A percentile compares a stretch with the other conserved stretches of the same genome.
These are phyloP conservation scores for Acholoe squamosa DNA, from an alignment of 2,888 invertebrate genomes.

Conservation along the genomic window DNA sequence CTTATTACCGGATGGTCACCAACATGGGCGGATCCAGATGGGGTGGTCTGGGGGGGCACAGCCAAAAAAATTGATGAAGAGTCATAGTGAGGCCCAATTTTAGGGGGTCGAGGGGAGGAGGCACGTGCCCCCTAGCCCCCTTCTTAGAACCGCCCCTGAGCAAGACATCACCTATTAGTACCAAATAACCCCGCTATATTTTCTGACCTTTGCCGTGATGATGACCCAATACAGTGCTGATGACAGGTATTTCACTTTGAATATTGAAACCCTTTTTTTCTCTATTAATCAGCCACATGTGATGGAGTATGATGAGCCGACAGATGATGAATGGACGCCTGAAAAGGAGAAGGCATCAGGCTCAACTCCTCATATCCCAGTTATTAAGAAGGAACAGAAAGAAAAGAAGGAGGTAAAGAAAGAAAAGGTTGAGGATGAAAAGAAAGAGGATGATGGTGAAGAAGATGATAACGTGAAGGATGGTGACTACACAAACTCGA, in stretches of 20 bases:
- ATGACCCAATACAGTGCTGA: too few relatives aligned
- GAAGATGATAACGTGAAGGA: constrained; percentile 2
- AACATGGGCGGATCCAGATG: too few relatives aligned
- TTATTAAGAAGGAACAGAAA: not conserved
- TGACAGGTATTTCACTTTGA: too few relatives aligned
- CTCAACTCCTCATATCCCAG: not conserved
- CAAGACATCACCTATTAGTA: too few relatives aligned
- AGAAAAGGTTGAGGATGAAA: not conserved
- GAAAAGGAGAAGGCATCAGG: not conserved
- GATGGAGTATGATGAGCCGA: not conserved
- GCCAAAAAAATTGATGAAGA: too few relatives aligned
- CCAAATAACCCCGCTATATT: too few relatives aligned
- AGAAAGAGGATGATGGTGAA: constrained; percentile 25
- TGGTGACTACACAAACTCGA: not conserved
- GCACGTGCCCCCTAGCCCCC: too few relatives aligned
- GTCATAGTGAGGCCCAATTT: too few relatives aligned
- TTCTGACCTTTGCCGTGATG: not conserved
- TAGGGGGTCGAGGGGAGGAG: too few relatives aligned
- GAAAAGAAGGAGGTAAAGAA: not conserved
- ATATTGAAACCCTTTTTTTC: not conserved
- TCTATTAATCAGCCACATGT: not conserved
- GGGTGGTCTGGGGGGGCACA: too few relatives aligned
- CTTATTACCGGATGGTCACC: too few relatives aligned
- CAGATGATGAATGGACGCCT: constrained; percentile 57
- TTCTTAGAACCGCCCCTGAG: too few relatives aligned